Base-by-base conservation (phyloP, 2,888 invertebrate species). In the Anorthoa munda region DNA sequence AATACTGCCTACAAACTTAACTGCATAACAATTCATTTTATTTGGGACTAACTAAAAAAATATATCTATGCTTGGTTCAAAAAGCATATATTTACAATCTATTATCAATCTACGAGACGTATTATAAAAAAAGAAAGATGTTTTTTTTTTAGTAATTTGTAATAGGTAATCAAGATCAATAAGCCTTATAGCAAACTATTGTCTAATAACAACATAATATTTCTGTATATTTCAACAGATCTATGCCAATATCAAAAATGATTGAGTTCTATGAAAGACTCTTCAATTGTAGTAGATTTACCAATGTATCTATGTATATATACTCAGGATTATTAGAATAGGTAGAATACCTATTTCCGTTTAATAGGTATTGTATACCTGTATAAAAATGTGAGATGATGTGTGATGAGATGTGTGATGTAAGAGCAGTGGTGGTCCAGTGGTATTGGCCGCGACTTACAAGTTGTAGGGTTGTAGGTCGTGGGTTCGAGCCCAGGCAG, bases 21-120 rank as follows among this genome's bases (percentile, higher is more conserved):
- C 23, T 21, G 39, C 15, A 31, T 39, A 61, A 31, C 4, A 58
- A 59, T 64, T 58, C 39, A 39, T 23, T 39, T n/a, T 61, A 74
- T 61, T 55, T 39, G 11, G 2, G 2, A 53, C 9, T 23, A 13
- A 5, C 13, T 0, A 2, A 45, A 21, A 21, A 58, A 11, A 17
- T 2, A 12, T 13, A 9, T 17, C 39, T 39, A 12, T 11, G 0
- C 11, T 56, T 9, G 0, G 4, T 3, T 48, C 12, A n/a, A 70
- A 55, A 23, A 55, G 21, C 55, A 15, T 15, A 23, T 15, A 15
- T 23, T 23, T 55, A 55, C 26, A 26, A 26, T 26, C 26, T 26
- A 26, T 4, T n/a, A n/a, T 3, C 31, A 31, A 31, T 31, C 31
- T 31, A 31, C 31, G 7, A 31, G 31, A 31, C 7, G 7, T 7